Evolutionary conservation across 2,888 invertebrate genomes (phyloP).

Genomic region (Cerastis rubricosa): DNA sequence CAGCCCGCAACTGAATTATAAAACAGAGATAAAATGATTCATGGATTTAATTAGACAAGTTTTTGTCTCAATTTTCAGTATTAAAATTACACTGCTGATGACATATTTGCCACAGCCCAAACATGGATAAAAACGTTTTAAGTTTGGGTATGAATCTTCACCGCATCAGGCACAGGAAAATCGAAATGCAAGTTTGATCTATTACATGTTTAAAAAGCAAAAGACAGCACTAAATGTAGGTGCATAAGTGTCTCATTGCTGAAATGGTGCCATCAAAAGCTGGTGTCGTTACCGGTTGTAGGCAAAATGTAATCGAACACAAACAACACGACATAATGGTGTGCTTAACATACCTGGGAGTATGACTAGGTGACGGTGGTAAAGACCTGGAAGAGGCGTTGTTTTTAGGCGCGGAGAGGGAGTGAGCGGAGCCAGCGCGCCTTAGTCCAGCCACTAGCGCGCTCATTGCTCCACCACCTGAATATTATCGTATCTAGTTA

Average conservation of each 20-base stretch:
- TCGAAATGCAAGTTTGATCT: neutral
- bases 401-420: constrained; percentile 87
- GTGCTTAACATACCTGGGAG: constrained; percentile 89
- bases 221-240: constrained; percentile 35
- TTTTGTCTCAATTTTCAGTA: no score
- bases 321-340: constrained; percentile 38
- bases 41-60: neutral
- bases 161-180: neutral
- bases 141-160: neutral
- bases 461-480: constrained; percentile 87
- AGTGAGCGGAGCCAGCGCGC: constrained; percentile 89
- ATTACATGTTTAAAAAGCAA: constrained; percentile 17
- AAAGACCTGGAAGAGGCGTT: constrained; percentile 92
- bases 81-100: neutral
- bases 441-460: constrained; percentile 87
- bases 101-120: neutral
- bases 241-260: constrained; percentile 43
- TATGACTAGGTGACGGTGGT: constrained; percentile 94
- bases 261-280: constrained; percentile 46
- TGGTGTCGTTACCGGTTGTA: constrained; percentile 34
- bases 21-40: neutral
- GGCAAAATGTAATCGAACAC: neutral
- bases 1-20: neutral
- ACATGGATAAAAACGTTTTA: neutral
- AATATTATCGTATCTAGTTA: constrained; percentile 20